Evolutionary conservation across 2,113 vertebrate genomes (phyloP), one percentile per base, ranked within the genome.

Genomic region (Upupa epops): DNA sequence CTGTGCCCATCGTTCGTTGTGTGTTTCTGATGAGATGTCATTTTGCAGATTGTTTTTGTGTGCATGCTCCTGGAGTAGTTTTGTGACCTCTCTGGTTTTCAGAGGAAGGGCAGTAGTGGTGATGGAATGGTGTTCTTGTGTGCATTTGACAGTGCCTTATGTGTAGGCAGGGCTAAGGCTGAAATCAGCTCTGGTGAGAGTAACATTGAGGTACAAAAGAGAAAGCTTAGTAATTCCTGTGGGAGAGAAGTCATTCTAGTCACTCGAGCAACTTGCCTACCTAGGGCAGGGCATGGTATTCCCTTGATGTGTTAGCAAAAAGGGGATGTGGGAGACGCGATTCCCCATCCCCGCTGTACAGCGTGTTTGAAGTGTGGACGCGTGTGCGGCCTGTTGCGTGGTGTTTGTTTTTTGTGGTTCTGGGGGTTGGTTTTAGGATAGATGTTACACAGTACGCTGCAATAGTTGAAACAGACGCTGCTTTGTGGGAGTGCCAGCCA

Each of bases 201-300:
- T 48, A 81, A 64, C 0, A 0, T 12, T n/a, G 52, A 34, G 21
- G 22, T 45, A 7, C 40, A 63, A 40, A 60, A 68, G 3, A 34
- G 31, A 42, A 85, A 37, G 7, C 13, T 83, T 25, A 51, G 61
- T 51, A 40, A 48, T 74, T 85, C 21, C n/a, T 46, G 6, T 58
- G 17, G 5, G 5, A 2, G 13, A 6, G 45, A 45, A 66, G 4
- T 21, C 1, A 0, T 52, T 68, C 37, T n/a, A n/a, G n/a, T n/a
- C n/a, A n/a, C n/a, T n/a, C n/a, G n/a, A n/a, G n/a, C n/a, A n/a
- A n/a, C n/a, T n/a, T n/a, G n/a, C n/a, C n/a, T n/a, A n/a, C n/a
- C n/a, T n/a, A n/a, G n/a, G n/a, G n/a, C n/a, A n/a, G n/a, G n/a
- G n/a, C n/a, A n/a, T n/a, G 48, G 14, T 70, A 32, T 36, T 83